Conservation (phyloP, 1,140 invertebrate genomes). For the Augochlora pura region DNA sequence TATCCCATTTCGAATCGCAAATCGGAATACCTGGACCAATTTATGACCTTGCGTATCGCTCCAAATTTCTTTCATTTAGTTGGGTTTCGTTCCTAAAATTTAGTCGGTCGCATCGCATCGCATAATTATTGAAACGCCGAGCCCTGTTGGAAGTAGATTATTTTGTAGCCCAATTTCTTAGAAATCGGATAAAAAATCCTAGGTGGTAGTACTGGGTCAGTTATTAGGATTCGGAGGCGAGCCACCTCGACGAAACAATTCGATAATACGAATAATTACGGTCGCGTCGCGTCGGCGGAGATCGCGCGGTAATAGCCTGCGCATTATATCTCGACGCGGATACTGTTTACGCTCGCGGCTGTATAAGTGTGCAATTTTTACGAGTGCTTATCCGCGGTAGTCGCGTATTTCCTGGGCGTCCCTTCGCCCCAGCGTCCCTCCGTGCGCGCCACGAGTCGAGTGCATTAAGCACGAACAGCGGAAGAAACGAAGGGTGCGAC, state of each 20-base stretch:
- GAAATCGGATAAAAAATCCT: no score
- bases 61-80: no score
- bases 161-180: no score
- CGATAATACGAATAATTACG: no score
- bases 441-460: constrained; percentile 5
- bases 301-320: constrained; percentile 3
- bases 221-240: no score
- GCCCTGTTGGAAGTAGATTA: no score
- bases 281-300: no score
- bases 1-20: constrained; percentile 43
- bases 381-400: constrained; percentile 65
- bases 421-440: not conserved
- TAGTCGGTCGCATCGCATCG: no score
- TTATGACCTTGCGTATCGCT: not conserved
- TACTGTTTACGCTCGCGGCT: constrained; percentile 2
- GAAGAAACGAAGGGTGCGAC: constrained; percentile 45
- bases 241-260: no score
- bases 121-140: no score
- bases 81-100: no score
- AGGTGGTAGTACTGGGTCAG: no score
- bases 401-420: constrained; percentile 56
- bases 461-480: constrained; percentile 26
- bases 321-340: constrained; percentile 33
- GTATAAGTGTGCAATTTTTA: constrained; percentile 53
- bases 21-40: not conserved